Base-by-base conservation (phyloP, 2,888 invertebrate species). In the Empis stercorea region DNA sequence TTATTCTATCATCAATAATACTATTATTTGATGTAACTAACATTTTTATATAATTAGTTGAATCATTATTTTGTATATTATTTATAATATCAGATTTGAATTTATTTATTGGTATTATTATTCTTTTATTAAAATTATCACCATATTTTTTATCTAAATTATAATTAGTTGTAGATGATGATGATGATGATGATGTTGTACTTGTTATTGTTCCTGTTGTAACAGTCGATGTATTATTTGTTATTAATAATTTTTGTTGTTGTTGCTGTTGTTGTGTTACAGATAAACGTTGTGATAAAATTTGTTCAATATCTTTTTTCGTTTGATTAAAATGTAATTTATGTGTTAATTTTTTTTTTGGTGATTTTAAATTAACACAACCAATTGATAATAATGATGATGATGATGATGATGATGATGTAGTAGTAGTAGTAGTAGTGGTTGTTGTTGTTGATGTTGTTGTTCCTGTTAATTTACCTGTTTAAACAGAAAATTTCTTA, bases 251-350 rank as follows among this genome's bases (percentile, higher is more conserved):
- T 4, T 7, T 4, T 27, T 4, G 23, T 27, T 27, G 23, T 27
- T 27, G 23, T 27, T 27, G 23, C 5, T 20, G 20, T 20, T 20
- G 20, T 20, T 27, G 23, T 27, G 23, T 27, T 7, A 2, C 23
- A 27, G 23, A 4, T 27, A 66, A 50, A 36, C 69, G 53, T 55
- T 71, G 70, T 7, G 69, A 60, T 14, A 71, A 52, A 30, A 71
- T 55, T 52, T 71, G 70, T 51, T 71, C 71, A 48, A 71, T 54
- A 56, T 71, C 70, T 52, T 68, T 70, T 46, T 69, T 68, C 36
- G 68, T 68, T 53, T 70, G 68, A 53, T 69, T 67, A 49, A 71
- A 70, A 52, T 70, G 67, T 15, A 45, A 17, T 42, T 64, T 62
- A 10, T 64, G 65, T 10, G 13, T 16, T 13, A 37, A 30, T 10